Evolutionary conservation across 2,113 vertebrate genomes (phyloP).

Genomic region (Caranx melampygus): DNA sequence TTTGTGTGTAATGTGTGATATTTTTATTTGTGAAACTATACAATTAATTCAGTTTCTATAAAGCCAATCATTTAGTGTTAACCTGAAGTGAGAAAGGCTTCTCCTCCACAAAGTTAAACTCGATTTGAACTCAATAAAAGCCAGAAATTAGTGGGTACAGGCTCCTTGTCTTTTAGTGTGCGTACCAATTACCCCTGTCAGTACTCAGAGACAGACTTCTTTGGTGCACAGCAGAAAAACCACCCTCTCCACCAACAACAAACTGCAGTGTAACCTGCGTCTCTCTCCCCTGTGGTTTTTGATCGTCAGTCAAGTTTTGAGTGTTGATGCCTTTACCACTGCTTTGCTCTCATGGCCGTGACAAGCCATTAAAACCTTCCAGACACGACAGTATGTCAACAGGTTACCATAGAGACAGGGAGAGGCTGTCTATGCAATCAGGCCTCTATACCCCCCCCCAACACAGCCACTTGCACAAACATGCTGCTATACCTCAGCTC

Average conservation of each 20-base stretch:
- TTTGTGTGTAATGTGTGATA: neutral
- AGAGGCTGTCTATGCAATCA: constrained; percentile 56
- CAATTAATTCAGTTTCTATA: neutral
- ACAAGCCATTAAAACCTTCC: constrained; percentile 70
- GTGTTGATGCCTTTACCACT: constrained; percentile 37
- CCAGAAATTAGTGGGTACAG: neutral
- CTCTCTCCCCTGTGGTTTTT: constrained; percentile 3
- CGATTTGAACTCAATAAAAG: neutral
- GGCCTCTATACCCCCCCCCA: constrained; percentile 26
- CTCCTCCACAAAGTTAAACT: neutral
- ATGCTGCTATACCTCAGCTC: neutral
- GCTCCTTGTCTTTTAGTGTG: neutral
- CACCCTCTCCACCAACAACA: neutral
- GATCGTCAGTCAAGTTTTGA: constrained; percentile 40
- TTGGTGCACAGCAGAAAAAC: constrained; percentile 5
- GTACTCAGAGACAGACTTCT: neutral
- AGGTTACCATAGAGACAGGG: constrained; percentile 83
- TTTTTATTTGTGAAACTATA: neutral
- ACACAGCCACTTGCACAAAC: constrained; percentile 19
- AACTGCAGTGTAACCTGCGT: constrained; percentile 19
- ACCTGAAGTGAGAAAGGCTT: neutral
- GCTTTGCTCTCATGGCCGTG: constrained; percentile 56
- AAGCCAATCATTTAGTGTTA: neutral
- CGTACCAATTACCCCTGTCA: neutral
- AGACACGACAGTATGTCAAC: constrained; percentile 62